These are phyloP conservation scores for Drosophila asahinai DNA, from an alignment of 1,140 invertebrate genomes.

Conservation along the genomic window DNA sequence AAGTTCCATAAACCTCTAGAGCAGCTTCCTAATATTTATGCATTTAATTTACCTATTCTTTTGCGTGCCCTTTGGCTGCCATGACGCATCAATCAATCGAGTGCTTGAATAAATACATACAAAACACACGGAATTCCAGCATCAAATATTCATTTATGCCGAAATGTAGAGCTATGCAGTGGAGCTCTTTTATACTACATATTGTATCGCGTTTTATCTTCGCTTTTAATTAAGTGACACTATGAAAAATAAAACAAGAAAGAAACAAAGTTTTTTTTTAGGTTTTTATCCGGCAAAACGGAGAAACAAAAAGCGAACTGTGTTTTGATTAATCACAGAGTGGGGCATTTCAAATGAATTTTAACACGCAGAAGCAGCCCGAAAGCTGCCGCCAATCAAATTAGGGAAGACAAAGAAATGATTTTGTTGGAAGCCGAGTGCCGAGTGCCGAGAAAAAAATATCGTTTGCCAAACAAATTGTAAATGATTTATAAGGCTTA, in stretches of 20 bases:
- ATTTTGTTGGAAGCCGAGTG: slow-evolving; percentile 51
- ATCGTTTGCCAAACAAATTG: slow-evolving; percentile 56
- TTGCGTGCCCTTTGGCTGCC: slow-evolving; percentile 38
- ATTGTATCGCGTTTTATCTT: slow-evolving; percentile 64
- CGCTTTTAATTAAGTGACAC: slow-evolving; percentile 76
- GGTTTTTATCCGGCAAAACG: slow-evolving; percentile 41
- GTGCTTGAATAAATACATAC: slow-evolving; percentile 61
- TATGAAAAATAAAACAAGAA: slow-evolving; percentile 49
- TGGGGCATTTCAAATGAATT: slow-evolving; percentile 57
- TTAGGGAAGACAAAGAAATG: slow-evolving; percentile 73
- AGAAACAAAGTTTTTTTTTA: slow-evolving; percentile 19
- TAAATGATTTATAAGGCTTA: slow-evolving; percentile 68
- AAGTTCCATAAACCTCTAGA: slow-evolving; percentile 1
- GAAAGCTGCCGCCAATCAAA: slow-evolving; percentile 59
- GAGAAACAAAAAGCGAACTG: slow-evolving; percentile 32
- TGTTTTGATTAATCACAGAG: slow-evolving; percentile 68
- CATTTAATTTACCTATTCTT: slow-evolving; percentile 22
- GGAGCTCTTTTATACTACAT: slow-evolving; percentile 30
- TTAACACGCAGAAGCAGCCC: slow-evolving; percentile 57
- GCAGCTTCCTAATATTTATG: slow-evolving; percentile 34
- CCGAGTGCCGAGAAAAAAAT: slow-evolving; percentile 9
- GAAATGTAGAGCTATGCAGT: slow-evolving; percentile 62
- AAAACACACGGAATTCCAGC: slow-evolving; percentile 51
- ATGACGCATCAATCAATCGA: slow-evolving; percentile 67
- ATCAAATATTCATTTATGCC: slow-evolving; percentile 72